Evolutionary conservation across 1,140 invertebrate species (phyloP).

Genomic region (Apis cerana): DNA sequence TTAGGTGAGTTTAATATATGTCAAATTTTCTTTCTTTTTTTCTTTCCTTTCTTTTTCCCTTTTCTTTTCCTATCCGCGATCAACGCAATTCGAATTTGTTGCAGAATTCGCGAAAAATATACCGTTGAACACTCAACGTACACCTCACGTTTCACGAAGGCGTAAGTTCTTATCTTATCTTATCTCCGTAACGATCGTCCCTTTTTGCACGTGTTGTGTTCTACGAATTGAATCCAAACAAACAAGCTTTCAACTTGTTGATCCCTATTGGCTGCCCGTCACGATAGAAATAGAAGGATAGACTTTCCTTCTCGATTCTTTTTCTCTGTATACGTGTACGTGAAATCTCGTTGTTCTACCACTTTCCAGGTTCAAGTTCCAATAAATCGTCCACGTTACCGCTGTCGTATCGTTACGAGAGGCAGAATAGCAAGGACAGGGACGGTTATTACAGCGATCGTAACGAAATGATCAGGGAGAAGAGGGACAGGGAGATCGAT

Average conservation of each 20-base stretch:
- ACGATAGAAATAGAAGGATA: too few species aligned
- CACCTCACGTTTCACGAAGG: conserved; percentile 90
- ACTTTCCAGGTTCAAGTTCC: conserved; percentile 75
- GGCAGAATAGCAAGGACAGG: conserved; percentile 85
- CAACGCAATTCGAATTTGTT: conserved; percentile 52
- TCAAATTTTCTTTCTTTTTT: not conserved
- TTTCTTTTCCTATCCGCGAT: not conserved
- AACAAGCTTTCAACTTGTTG: too few species aligned
- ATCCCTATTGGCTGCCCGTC: too few species aligned
- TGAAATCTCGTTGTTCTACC: too few species aligned
- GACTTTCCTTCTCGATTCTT: too few species aligned
- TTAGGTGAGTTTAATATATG: conserved; percentile 84
- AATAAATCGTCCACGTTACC: conserved; percentile 90
- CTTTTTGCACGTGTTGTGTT: too few species aligned
- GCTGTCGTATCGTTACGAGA: conserved; percentile 83
- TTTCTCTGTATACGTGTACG: too few species aligned
- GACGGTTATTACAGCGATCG: conserved; percentile 94
- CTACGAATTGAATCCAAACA: too few species aligned
- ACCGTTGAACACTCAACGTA: conserved; percentile 90
- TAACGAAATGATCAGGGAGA: conserved; percentile 88
- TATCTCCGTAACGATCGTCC: too few species aligned
- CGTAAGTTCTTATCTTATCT: conserved; percentile 83
- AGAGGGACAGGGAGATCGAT: conserved; percentile 83
- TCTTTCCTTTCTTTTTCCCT: too few species aligned
- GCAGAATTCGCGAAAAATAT: conserved; percentile 92